Evolutionary conservation across 2,797 vertebrate species (phyloP).

Genomic region (Scyliorhinus canicula): DNA sequence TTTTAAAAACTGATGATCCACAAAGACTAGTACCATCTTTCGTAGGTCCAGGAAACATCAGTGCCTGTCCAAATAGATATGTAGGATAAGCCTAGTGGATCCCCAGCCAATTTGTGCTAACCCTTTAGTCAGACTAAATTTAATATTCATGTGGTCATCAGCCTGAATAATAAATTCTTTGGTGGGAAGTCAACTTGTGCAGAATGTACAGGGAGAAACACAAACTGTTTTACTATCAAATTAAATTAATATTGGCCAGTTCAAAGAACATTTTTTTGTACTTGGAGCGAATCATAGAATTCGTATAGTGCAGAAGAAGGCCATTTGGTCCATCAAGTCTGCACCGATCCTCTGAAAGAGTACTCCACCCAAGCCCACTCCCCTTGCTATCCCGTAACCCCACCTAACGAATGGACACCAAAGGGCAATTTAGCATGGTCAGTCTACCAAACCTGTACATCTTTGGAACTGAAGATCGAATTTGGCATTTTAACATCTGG

Average conservation of each 20-base stretch:
- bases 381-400: too few relatives aligned
- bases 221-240: background rate
- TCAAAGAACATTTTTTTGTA: background rate
- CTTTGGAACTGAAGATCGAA: background rate
- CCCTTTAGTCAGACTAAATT: slow-evolving; percentile 26
- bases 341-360: too few relatives aligned
- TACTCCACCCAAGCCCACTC: too few relatives aligned
- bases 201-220: background rate
- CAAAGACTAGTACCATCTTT: background rate
- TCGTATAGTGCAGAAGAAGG: too few relatives aligned
- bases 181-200: background rate
- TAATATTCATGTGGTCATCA: background rate
- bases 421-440: too few relatives aligned
- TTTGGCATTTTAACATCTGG: background rate
- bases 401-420: too few relatives aligned
- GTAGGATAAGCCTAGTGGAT: background rate
- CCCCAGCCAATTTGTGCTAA: background rate
- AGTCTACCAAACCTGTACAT: too few relatives aligned
- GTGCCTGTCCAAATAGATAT: background rate
- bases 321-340: too few relatives aligned
- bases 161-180: slow-evolving; percentile 24
- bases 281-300: background rate
- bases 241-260: background rate
- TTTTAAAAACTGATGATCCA: background rate
- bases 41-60: background rate